phyloP scores from a whole-genome alignment of 2,888 invertebrate species.

The Lithodes maja region DNA sequence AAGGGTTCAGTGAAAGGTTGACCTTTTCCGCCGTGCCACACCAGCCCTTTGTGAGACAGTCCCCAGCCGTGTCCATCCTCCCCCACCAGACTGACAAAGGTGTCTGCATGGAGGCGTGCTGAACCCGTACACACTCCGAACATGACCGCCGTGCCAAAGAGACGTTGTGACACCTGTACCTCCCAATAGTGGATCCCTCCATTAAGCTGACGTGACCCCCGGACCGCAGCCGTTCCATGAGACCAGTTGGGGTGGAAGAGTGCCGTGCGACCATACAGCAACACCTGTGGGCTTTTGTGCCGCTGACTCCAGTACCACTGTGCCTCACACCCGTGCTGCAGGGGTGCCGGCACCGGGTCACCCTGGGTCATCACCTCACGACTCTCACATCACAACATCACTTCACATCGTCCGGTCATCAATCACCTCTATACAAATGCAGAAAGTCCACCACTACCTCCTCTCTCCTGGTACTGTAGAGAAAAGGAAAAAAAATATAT shows the following conservation, averaged over 20 bases:
- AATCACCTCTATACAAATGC: background rate
- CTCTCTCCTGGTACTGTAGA: no score
- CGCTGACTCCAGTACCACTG: slow-evolving; percentile 82
- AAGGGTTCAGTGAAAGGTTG: slow-evolving; percentile 82
- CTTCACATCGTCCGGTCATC: background rate
- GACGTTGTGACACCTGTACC: slow-evolving; percentile 78
- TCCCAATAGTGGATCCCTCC: slow-evolving; percentile 82
- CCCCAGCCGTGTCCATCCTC: slow-evolving; percentile 84
- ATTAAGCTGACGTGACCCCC: slow-evolving; percentile 81
- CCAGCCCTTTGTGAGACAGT: slow-evolving; percentile 82
- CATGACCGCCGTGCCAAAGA: slow-evolving; percentile 79
- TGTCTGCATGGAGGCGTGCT: slow-evolving; percentile 80
- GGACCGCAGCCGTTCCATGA: slow-evolving; percentile 83
- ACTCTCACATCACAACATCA: background rate
- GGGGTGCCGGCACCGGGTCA: slow-evolving; percentile 71
- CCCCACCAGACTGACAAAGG: slow-evolving; percentile 83
- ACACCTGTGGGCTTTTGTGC: slow-evolving; percentile 77
- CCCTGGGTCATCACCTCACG: background rate
- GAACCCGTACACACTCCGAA: slow-evolving; percentile 81
- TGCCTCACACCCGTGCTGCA: slow-evolving; percentile 79
- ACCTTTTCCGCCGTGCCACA: slow-evolving; percentile 82
- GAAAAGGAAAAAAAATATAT: no score
- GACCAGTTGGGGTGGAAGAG: slow-evolving; percentile 86
- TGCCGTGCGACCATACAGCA: slow-evolving; percentile 80
- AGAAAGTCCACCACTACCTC: no score